These are phyloP conservation scores for Lordiphosa fenestrarum DNA, from an alignment of 2,888 invertebrate genomes.

Conservation along the genomic window DNA sequence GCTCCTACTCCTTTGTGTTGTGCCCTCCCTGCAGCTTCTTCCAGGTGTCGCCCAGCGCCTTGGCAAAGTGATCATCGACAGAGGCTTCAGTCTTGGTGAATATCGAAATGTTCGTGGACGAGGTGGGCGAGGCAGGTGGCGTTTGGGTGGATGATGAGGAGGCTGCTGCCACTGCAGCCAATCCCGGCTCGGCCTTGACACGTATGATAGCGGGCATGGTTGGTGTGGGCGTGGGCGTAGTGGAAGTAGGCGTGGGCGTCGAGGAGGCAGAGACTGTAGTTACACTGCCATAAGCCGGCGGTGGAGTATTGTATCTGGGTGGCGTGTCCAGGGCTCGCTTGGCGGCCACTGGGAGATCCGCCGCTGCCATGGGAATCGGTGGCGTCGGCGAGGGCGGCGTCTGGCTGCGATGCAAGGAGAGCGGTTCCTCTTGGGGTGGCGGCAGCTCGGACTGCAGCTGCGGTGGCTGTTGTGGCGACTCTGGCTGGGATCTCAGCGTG, in stretches of 20 bases:
- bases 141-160: slow-evolving; percentile 69
- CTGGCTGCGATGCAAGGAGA: slow-evolving; percentile 44
- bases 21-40: slow-evolving; percentile 86
- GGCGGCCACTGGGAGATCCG: slow-evolving; percentile 39
- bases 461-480: slow-evolving; percentile 40
- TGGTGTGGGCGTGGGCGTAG: slow-evolving; percentile 48
- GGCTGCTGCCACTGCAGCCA: slow-evolving; percentile 48
- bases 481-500: slow-evolving; percentile 50
- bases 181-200: slow-evolving; percentile 75
- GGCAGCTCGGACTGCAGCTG: slow-evolving; percentile 39
- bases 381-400: slow-evolving; percentile 36
- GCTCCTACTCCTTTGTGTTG: slow-evolving; percentile 54
- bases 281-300: slow-evolving; percentile 53
- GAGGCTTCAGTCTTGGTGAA: slow-evolving; percentile 80
- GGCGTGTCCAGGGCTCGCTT: slow-evolving; percentile 52
- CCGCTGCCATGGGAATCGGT: slow-evolving; percentile 47
- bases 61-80: slow-evolving; percentile 96
- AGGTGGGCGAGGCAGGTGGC: slow-evolving; percentile 70
- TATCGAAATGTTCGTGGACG: slow-evolving; percentile 67
- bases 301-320: slow-evolving; percentile 61
- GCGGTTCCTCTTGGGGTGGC: slow-evolving; percentile 73
- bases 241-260: slow-evolving; percentile 39
- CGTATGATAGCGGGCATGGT: slow-evolving; percentile 73
- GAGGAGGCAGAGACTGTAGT: slow-evolving; percentile 12
- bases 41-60: slow-evolving; percentile 93